phyloP scores from a whole-genome alignment of 2,888 invertebrate genomes.

The Pelosia muscerda region DNA sequence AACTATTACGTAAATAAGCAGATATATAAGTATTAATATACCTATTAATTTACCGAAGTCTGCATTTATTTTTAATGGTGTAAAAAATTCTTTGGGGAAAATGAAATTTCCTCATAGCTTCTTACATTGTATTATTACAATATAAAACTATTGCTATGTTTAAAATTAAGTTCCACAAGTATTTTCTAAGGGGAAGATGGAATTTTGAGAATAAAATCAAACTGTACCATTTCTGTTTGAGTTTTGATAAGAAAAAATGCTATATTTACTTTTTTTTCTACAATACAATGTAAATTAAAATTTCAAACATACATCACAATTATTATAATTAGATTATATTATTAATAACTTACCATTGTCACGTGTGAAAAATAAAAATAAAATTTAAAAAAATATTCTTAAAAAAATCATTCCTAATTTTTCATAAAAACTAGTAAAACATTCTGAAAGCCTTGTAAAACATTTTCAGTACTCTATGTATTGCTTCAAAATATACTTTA shows the following conservation, averaged over 20 bases:
- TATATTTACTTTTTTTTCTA: neutral
- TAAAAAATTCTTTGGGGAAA: neutral
- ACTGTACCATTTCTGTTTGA: neutral
- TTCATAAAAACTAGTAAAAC: no score
- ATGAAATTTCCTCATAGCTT: neutral
- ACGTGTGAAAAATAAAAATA: neutral
- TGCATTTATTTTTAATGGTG: neutral
- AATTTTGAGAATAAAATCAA: neutral
- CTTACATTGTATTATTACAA: neutral
- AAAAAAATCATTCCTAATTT: no score
- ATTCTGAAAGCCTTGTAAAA: no score
- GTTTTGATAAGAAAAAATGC: neutral
- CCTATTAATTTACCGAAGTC: neutral
- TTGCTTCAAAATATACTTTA: neutral
- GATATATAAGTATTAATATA: neutral
- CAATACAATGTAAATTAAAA: neutral
- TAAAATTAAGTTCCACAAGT: neutral
- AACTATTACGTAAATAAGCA: neutral
- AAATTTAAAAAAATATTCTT: neutral
- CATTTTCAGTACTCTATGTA: no score
- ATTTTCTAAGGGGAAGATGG: constrained; percentile 1
- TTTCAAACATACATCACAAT: neutral
- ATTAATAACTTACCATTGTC: no score
- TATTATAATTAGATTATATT: neutral
- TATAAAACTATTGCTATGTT: neutral